These are phyloP conservation scores for Phortica magna DNA, from an alignment of 2,888 invertebrate genomes.

Conservation along the genomic window DNA sequence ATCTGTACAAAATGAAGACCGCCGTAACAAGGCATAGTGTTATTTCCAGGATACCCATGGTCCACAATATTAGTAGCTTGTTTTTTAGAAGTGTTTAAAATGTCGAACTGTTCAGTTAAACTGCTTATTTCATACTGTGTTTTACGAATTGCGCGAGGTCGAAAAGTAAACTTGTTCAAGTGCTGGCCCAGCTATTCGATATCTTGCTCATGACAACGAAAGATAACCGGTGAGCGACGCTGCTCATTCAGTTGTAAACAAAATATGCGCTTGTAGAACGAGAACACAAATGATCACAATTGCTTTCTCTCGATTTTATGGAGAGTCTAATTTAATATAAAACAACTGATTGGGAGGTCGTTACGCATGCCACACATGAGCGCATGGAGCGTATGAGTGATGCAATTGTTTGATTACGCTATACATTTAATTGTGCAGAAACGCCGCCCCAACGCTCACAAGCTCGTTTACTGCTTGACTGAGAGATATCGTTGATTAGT, in stretches of 20 bases:
- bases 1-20: constrained; percentile 57
- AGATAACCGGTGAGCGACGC: background rate
- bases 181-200: background rate
- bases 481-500: too few relatives aligned
- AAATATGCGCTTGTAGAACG: background rate
- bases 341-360: too few relatives aligned
- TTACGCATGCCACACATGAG: too few relatives aligned
- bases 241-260: background rate
- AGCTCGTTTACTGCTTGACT: too few relatives aligned
- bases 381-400: too few relatives aligned
- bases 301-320: too few relatives aligned
- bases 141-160: too few relatives aligned
- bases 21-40: background rate
- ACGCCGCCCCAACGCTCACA: too few relatives aligned
- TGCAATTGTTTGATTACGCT: too few relatives aligned
- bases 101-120: background rate
- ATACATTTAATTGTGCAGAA: too few relatives aligned
- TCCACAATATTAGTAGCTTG: background rate
- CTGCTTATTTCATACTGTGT: background rate
- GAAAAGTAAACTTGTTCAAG: background rate
- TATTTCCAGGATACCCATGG: background rate
- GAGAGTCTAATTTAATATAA: too few relatives aligned
- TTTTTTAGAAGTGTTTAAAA: background rate
- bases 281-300: too few relatives aligned
- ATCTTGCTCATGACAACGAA: background rate